Percentiles rank a stretch among this genome's conserved stretches.
Evolutionary conservation across 2,797 vertebrate genomes (phyloP).

Genomic region (Gallinago solitaria): DNA sequence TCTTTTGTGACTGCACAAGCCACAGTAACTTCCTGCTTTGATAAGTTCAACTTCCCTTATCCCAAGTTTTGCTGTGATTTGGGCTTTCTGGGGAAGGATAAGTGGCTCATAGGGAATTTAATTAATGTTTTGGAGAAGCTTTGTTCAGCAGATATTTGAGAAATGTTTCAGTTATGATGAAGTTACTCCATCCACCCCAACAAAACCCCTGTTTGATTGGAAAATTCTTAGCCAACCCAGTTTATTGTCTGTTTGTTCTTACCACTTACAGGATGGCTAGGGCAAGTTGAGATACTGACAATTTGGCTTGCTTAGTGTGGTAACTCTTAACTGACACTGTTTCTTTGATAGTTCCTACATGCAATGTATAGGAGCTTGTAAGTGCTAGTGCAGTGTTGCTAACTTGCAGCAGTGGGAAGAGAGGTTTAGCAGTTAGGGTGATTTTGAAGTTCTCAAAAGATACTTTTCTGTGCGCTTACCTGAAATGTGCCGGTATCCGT

Average conservation of each 20-base stretch:
- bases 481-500: neutral
- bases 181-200: neutral
- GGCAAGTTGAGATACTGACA: neutral
- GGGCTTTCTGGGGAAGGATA: neutral
- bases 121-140: neutral
- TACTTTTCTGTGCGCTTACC: neutral
- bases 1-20: neutral
- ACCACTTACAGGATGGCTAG: neutral
- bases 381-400: neutral
- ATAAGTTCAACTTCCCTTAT: neutral
- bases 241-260: neutral
- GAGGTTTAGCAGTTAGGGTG: neutral
- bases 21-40: neutral
- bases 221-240: neutral
- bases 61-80: neutral
- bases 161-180: neutral
- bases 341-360: neutral
- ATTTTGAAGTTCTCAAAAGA: neutral
- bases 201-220: neutral
- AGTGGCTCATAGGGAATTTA: neutral
- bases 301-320: neutral
- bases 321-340: neutral
- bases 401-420: neutral
- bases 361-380: neutral
- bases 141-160: neutral